Evolutionary conservation across 2,113 vertebrate genomes (phyloP).

Genomic region (Vidua macroura): DNA sequence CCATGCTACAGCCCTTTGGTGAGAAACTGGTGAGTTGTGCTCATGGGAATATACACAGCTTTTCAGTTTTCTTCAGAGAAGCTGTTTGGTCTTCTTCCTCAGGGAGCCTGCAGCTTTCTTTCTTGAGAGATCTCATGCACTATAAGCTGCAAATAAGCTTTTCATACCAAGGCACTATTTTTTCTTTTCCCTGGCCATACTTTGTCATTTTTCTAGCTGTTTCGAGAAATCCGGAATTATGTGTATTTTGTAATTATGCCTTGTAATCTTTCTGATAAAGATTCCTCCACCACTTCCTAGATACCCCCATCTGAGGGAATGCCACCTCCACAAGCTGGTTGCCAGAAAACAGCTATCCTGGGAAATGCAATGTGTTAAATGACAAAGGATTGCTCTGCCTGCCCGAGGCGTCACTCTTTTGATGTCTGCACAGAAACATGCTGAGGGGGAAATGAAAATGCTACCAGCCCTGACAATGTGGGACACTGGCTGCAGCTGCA

Average conservation of each 20-base stretch:
- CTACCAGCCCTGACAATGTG: not conserved
- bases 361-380: not conserved
- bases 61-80: not conserved
- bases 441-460: not conserved
- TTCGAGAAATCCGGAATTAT: not conserved
- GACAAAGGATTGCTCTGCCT: not conserved
- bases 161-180: not conserved
- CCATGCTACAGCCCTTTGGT: not conserved
- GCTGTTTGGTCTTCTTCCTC: not conserved
- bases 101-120: not conserved
- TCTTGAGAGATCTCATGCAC: not conserved
- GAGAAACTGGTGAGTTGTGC: not conserved
- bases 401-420: not conserved
- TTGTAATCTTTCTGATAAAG: not conserved
- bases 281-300: not conserved
- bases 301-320: not conserved
- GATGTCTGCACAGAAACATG: not conserved
- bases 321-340: not conserved
- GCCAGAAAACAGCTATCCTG: not conserved
- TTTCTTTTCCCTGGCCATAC: accelerated
- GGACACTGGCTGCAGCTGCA: not conserved
- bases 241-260: not conserved
- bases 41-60: not conserved
- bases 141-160: not conserved
- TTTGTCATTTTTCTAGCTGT: not conserved